Evolutionary conservation across 2,888 invertebrate genomes (phyloP).

Genomic region (Dasypolia templi): DNA sequence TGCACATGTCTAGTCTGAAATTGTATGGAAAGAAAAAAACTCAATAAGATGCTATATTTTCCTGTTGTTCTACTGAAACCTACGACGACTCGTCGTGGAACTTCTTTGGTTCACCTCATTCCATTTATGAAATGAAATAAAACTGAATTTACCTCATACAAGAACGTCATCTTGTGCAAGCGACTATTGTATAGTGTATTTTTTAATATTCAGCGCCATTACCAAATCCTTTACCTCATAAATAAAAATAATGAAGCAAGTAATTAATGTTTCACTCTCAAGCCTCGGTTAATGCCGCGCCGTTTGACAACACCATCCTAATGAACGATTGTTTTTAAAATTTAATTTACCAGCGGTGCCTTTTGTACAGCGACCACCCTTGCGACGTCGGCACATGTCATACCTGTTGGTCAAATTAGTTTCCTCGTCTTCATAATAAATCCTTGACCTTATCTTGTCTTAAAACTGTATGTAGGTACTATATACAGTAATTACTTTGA

Average conservation of each 20-base stretch:
- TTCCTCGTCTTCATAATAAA: constrained; percentile 78
- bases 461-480: constrained; percentile 49
- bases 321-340: constrained; percentile 80
- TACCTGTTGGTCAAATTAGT: constrained; percentile 94
- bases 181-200: constrained; percentile 65
- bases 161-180: constrained; percentile 69
- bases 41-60: constrained; percentile 75
- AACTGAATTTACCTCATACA: constrained; percentile 41
- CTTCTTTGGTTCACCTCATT: constrained; percentile 59
- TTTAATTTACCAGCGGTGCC: constrained; percentile 98
- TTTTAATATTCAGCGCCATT: constrained; percentile 88
- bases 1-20: constrained; percentile 99
- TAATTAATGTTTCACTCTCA: constrained; percentile 85
- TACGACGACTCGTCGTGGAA: constrained; percentile 52
- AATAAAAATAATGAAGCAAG: constrained; percentile 86
- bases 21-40: constrained; percentile 90
- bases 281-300: constrained; percentile 88
- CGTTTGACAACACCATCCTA: constrained; percentile 78
- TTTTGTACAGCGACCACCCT: constrained; percentile 99
- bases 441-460: constrained; percentile 64
- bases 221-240: constrained; percentile 89
- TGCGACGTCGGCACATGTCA: constrained; percentile 99
- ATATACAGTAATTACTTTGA: constrained; percentile 67
- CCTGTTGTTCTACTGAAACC: constrained; percentile 52
- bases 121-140: constrained; percentile 66